Base-by-base conservation (phyloP, 1,140 invertebrate genomes). In the Drosophila carrolli region DNA sequence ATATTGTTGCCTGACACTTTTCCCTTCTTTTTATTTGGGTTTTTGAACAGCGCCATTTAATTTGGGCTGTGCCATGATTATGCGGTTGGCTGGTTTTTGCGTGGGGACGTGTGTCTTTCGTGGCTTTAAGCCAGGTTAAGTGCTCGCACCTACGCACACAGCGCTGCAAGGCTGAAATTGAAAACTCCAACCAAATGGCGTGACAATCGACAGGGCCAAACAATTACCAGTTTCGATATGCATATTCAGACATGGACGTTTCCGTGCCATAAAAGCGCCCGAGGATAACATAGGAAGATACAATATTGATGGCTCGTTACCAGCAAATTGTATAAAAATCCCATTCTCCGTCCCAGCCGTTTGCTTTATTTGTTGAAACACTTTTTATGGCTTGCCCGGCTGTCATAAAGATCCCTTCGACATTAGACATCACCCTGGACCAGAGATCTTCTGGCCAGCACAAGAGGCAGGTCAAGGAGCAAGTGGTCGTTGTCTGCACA, bases 251-350 rank as follows among this genome's bases (percentile, higher is more conserved):
- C 73, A 70, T 43, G 67, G 66, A 65, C 59, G 53, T 78, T 78
- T 74, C 67, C 75, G 55, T 65, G 47, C 78, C 63, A 81, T 81
- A 71, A 81, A 80, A 65, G 57, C 43, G 67, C 27, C 66, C 65
- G 19, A 71, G 58, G 40, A 71, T 71, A 70, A 58, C 62, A 62
- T 75, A 67, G 66, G 72, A 60, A 59, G 62, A 76, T 54, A 76
- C 78, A 76, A 81, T 63, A 73, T 82, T 61, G 62, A 70, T 78
- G 80, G 57, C 79, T 83, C 75, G 75, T 71, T 75, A 66, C 57
- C 47, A 53, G 62, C 60, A 62, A 84, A 80, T 83, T 84, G 78
- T 72, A 70, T 86, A 75, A 53, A 81, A 84, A 75, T 65, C 57
- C 43, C 54, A 54, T 54, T 32, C 51, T 65, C 16, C 38, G 29